A percentile compares a stretch with the other conserved stretches of the same genome.
These are phyloP conservation scores for Limnephilus lunatus DNA, from an alignment of 2,888 invertebrate genomes.

Conservation along the genomic window DNA sequence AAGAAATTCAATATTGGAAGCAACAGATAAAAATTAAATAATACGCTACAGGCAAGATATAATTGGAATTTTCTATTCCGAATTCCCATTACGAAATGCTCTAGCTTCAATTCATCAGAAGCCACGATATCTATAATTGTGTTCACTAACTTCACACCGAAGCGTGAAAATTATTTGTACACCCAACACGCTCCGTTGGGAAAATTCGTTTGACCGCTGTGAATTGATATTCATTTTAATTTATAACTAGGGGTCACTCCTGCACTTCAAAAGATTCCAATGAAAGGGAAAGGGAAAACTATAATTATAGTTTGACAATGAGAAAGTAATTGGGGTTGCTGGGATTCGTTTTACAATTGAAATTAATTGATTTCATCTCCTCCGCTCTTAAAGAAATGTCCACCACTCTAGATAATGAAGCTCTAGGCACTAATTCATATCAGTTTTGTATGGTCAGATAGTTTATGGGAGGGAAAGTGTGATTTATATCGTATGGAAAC, in stretches of 20 bases:
- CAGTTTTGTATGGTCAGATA: slow-evolving; percentile 12
- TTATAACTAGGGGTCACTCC: slow-evolving; percentile 62
- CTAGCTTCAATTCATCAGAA: background rate
- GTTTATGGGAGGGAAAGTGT: slow-evolving; percentile 3
- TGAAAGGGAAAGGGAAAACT: slow-evolving; percentile 58
- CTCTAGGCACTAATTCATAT: slow-evolving; percentile 2
- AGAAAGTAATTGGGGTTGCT: slow-evolving; percentile 61
- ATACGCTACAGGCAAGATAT: background rate
- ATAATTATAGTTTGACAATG: slow-evolving; percentile 64
- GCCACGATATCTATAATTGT: slow-evolving; percentile 11
- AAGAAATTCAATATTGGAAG: no score
- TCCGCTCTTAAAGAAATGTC: slow-evolving; percentile 31
- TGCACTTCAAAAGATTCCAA: slow-evolving; percentile 58
- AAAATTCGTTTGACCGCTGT: slow-evolving; percentile 56
- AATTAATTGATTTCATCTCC: slow-evolving; percentile 65
- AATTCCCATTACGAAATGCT: background rate
- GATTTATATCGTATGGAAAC: slow-evolving; percentile 10
- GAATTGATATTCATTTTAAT: slow-evolving; percentile 64
- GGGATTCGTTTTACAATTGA: slow-evolving; percentile 63
- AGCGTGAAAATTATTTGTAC: slow-evolving; percentile 51
- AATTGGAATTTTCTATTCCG: background rate
- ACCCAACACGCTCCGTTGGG: slow-evolving; percentile 22
- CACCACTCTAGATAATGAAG: slow-evolving; percentile 46
- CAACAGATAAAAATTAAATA: no score
- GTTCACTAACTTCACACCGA: background rate